Evolutionary conservation across 2,888 invertebrate genomes (phyloP).

Genomic region (Petrolisthes manimaculis): DNA sequence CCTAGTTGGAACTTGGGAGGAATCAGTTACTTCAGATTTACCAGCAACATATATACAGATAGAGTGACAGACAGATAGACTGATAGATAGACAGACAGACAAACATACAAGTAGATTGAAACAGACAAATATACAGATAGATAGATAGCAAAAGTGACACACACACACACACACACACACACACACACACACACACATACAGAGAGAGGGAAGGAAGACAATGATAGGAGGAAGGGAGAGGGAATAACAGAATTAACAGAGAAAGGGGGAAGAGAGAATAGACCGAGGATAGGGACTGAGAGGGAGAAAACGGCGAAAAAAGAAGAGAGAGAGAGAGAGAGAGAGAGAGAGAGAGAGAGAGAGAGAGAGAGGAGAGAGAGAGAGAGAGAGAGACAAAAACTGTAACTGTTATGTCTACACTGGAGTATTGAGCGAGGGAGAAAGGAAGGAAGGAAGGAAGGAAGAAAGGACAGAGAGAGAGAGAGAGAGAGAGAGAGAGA

Average conservation of each 20-base stretch:
- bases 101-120: not conserved
- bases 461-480: not conserved
- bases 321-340: not conserved
- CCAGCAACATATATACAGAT: too few species aligned
- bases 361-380: not conserved
- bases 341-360: not conserved
- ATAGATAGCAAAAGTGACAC: too few species aligned
- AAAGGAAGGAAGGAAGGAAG: not conserved
- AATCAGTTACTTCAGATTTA: too few species aligned
- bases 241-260: not conserved
- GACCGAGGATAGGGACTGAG: not conserved
- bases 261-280: not conserved
- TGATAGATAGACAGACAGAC: not conserved
- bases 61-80: not conserved
- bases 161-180: too few species aligned
- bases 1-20: too few species aligned
- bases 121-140: too few species aligned
- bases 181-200: too few species aligned
- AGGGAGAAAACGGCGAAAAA: conserved; percentile 3
- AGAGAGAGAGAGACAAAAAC: too few species aligned
- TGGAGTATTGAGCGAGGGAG: not conserved
- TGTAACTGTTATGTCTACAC: too few species aligned
- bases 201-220: too few species aligned
- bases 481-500: too few species aligned
- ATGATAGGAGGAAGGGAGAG: too few species aligned